A percentile compares a stretch with the other conserved stretches of the same genome.
These are phyloP conservation scores for Colostygia pectinataria DNA, from an alignment of 2,888 invertebrate species.

Conservation along the genomic window DNA sequence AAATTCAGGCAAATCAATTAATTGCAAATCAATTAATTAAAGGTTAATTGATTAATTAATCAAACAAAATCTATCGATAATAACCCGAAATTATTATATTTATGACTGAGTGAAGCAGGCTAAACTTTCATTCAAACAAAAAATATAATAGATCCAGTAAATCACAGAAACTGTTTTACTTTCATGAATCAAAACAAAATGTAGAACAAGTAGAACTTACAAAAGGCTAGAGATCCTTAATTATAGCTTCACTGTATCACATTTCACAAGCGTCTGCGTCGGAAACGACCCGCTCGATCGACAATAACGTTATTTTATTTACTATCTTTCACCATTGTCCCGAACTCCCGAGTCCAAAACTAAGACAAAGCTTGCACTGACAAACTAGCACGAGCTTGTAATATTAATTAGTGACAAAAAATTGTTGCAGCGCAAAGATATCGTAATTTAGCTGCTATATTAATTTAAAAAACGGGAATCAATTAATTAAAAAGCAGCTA, in stretches of 20 bases:
- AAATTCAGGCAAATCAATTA: no score
- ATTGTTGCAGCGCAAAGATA: not conserved
- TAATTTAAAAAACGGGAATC: constrained; percentile 19
- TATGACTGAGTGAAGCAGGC: no score
- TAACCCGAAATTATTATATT: no score
- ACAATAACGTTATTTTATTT: constrained; percentile 62
- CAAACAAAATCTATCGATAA: no score
- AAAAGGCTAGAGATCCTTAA: constrained; percentile 49
- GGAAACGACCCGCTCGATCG: constrained; percentile 54
- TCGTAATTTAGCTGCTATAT: constrained; percentile 7
- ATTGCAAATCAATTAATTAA: no score
- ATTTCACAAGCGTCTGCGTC: constrained; percentile 61
- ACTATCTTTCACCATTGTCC: constrained; percentile 65
- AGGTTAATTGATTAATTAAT: no score
- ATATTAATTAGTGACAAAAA: not conserved
- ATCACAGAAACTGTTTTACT: no score
- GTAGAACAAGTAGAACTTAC: constrained; percentile 49
- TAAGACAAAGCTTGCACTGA: not conserved
- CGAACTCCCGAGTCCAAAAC: constrained; percentile 17
- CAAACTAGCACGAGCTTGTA: not conserved
- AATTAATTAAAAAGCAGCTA: not conserved
- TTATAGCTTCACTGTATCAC: constrained; percentile 58
- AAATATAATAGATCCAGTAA: no score
- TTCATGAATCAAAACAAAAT: no score
- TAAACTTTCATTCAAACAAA: no score